Conservation (phyloP, 2,888 invertebrate species). For the Acanthopleura granulata region DNA sequence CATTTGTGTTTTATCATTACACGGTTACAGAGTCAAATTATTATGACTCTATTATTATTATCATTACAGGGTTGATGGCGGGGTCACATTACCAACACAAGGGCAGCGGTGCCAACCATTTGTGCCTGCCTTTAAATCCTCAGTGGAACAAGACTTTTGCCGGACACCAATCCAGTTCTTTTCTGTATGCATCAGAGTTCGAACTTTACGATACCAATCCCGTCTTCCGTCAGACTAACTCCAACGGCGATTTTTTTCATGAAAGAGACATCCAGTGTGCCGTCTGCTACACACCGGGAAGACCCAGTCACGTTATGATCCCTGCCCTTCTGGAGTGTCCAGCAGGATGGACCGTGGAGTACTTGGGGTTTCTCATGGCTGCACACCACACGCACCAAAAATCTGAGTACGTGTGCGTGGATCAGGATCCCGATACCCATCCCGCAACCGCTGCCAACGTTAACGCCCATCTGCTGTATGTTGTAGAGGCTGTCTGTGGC, state of each 20-base stretch:
- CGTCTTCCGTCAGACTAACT: not conserved
- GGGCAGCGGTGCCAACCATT: not conserved
- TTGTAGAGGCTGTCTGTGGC: conserved; percentile 6
- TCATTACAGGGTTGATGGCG: not conserved
- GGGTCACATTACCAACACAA: not conserved
- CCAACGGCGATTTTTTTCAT: not conserved
- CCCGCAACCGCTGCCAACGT: not conserved
- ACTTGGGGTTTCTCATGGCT: not conserved
- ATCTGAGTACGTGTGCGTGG: not conserved
- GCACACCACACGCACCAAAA: not conserved
- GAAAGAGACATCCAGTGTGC: not conserved
- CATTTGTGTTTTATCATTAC: too few relatives aligned
- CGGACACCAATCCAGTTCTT: not conserved
- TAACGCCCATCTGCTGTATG: not conserved
- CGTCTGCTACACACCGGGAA: not conserved
- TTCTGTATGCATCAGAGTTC: not conserved
- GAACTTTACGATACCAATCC: not conserved
- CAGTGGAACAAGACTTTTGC: not conserved
- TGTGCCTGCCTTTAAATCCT: not conserved
- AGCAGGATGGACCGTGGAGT: not conserved
- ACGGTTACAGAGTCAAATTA: too few relatives aligned
- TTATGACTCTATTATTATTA: too few relatives aligned
- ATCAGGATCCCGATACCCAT: not conserved
- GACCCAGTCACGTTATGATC: not conserved
- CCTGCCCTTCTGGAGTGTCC: not conserved